Conservation (phyloP, 2,113 vertebrate species). For the Origma solitaria region DNA sequence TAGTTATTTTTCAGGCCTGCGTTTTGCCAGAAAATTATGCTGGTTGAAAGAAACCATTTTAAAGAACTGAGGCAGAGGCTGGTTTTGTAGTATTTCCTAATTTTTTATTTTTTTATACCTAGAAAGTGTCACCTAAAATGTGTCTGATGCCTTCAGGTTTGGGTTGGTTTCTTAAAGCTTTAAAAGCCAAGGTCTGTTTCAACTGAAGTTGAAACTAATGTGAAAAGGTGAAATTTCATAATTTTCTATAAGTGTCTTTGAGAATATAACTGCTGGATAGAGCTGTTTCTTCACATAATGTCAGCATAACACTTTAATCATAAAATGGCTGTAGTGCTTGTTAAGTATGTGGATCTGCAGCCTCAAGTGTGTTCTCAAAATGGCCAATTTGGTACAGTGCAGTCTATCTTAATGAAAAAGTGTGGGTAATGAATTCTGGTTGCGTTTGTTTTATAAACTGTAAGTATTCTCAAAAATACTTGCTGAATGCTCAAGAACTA, state of each 20-base stretch:
- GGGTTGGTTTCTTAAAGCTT: neutral
- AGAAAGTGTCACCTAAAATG: neutral
- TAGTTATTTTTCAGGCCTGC: neutral
- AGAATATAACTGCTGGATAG: neutral
- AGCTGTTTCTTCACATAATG: rapidly evolving
- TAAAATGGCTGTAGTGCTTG: neutral
- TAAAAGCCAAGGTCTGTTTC: neutral
- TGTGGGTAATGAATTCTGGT: neutral
- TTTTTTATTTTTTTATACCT: neutral
- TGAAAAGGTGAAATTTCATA: neutral
- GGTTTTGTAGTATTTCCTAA: neutral
- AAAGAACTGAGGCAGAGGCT: neutral
- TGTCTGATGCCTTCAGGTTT: neutral
- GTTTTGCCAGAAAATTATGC: neutral
- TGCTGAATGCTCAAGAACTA: neutral
- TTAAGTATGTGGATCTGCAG: neutral
- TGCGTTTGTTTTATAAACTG: neutral
- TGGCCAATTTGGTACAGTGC: rapidly evolving
- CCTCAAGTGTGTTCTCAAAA: neutral
- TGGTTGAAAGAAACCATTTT: neutral
- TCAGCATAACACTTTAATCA: neutral
- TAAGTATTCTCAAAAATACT: neutral
- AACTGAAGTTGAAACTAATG: neutral
- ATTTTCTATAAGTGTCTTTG: neutral
- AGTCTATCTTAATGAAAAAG: neutral